Base-by-base conservation (phyloP, 1,140 invertebrate genomes). In the Drosophila subpulchrella region DNA sequence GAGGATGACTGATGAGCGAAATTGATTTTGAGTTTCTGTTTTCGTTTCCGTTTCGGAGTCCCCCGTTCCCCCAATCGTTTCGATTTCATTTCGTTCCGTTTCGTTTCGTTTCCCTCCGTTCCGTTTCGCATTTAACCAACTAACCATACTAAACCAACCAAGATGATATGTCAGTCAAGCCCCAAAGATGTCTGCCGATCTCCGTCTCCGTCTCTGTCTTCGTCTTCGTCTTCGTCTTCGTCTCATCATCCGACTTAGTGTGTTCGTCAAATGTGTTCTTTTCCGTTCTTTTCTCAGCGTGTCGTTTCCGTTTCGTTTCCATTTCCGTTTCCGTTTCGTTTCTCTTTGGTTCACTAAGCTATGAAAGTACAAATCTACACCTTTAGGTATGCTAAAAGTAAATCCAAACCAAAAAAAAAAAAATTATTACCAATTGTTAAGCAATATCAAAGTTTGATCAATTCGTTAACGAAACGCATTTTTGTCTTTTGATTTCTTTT, bases 401-500 rank as follows among this genome's bases (percentile, higher is more conserved):
- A 62, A 75, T 72, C 11, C 32, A 67, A 60, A 70, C 44, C 53
- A 27, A 27, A 65, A 46, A 39, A 32, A 62, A 60, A 62, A 51
- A 75, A 75, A 56, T 51, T 71, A 48, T 68, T 70, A 71, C 42
- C 51, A 71, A 71, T 71, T 71, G 51, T 71, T 71, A 71, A 71
- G 67, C 65, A 41, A 71, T 71, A 71, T 71, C 51, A 71, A 88
- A 84, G 73, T 89, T 74, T 88, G 65, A 88, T 78, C 66, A 89
- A 81, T 89, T 89, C 84, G 84, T 90, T 90, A 86, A 90, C 78
- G 86, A 90, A 90, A 90, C 79, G 78, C 82, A 86, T 91, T 82
- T 86, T 90, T 91, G 78, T 83, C 78, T 91, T 90, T 91, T 85
- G 68, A 90, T 90, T 91, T 91, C 84, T 91, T 91, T 91, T 91